These are phyloP conservation scores for Poeciliopsis gracilis DNA, from an alignment of 2,797 vertebrate genomes.

Conservation along the genomic window DNA sequence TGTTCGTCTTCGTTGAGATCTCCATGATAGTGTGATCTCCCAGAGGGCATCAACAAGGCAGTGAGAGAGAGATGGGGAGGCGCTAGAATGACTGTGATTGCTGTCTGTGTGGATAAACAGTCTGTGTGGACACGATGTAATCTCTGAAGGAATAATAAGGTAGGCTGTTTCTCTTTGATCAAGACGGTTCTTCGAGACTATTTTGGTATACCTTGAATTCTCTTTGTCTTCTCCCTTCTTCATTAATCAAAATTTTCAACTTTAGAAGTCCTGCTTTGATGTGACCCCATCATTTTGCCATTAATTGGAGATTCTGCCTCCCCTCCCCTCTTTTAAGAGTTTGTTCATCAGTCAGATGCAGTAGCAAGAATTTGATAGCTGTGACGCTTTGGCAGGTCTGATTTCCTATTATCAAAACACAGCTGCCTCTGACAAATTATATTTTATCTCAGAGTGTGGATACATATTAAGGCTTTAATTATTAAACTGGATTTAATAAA, in stretches of 20 bases:
- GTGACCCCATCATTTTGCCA: conserved; percentile 43
- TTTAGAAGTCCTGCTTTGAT: conserved; percentile 47
- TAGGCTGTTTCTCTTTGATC: conserved; percentile 40
- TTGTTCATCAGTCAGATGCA: conserved; percentile 50
- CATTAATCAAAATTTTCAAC: conserved; percentile 58
- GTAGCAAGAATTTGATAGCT: conserved; percentile 69
- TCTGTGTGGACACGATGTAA: conserved; percentile 54
- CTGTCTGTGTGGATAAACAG: conserved; percentile 56
- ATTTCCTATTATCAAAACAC: conserved; percentile 78
- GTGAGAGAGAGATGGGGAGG: conserved; percentile 56
- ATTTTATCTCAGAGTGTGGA: conserved; percentile 56
- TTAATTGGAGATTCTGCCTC: conserved; percentile 57
- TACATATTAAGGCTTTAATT: conserved; percentile 59
- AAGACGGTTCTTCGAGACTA: conserved; percentile 26
- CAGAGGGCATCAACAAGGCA: conserved; percentile 47
- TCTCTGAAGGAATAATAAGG: conserved; percentile 55
- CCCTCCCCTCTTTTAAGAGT: conserved; percentile 61
- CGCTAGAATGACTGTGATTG: conserved; percentile 54
- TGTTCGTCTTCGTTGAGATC: conserved; percentile 53
- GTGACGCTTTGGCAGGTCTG: conserved; percentile 70
- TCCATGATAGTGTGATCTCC: conserved; percentile 42
- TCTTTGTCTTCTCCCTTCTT: conserved; percentile 30
- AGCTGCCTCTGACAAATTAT: conserved; percentile 53
- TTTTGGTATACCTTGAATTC: conserved; percentile 36
- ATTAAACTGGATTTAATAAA: conserved; percentile 16